A percentile compares a stretch with the other conserved stretches of the same genome.
phyloP scores from a whole-genome alignment of 2,113 vertebrate species.

The Miniopterus natalensis region DNA sequence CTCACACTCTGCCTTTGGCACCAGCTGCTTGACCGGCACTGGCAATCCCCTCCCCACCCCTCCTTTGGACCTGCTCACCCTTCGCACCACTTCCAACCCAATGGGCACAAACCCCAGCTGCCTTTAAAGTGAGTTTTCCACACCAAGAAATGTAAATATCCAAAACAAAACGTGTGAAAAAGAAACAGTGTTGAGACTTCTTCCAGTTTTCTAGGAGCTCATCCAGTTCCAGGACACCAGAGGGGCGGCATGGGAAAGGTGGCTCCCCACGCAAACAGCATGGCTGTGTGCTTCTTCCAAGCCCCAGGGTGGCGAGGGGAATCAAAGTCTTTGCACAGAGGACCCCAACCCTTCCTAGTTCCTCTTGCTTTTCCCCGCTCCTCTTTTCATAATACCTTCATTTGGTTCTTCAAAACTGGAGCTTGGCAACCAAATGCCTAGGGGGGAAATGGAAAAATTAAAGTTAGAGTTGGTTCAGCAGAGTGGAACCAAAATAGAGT shows the following conservation, averaged over 20 bases:
- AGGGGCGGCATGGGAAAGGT: not conserved
- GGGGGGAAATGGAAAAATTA: not conserved
- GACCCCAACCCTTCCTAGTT: slow-evolving; percentile 50
- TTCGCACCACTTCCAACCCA: slow-evolving; percentile 58
- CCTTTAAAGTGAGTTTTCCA: slow-evolving; percentile 74
- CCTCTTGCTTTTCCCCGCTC: slow-evolving; percentile 47
- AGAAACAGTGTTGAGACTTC: slow-evolving; percentile 86
- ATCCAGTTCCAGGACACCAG: slow-evolving; percentile 55
- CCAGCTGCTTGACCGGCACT: not conserved
- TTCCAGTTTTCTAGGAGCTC: slow-evolving; percentile 81
- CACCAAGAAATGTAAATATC: slow-evolving; percentile 68
- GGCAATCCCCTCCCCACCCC: not conserved
- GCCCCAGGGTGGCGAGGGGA: slow-evolving; percentile 65
- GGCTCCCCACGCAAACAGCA: slow-evolving; percentile 43
- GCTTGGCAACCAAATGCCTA: slow-evolving; percentile 85
- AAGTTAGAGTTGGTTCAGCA: not conserved
- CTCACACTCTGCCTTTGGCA: slow-evolving; percentile 3
- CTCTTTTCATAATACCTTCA: slow-evolving; percentile 68
- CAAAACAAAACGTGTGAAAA: slow-evolving; percentile 82
- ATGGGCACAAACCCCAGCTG: slow-evolving; percentile 62
- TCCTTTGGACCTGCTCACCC: slow-evolving; percentile 54
- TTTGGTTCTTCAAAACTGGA: slow-evolving; percentile 79
- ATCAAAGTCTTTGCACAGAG: slow-evolving; percentile 70
- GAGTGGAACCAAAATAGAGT: not conserved
- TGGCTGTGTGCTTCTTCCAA: slow-evolving; percentile 76